A percentile compares a stretch with the other conserved stretches of the same genome.
These are phyloP conservation scores for Coenobita brevimanus DNA, from an alignment of 1,140 invertebrate species.

Conservation along the genomic window DNA sequence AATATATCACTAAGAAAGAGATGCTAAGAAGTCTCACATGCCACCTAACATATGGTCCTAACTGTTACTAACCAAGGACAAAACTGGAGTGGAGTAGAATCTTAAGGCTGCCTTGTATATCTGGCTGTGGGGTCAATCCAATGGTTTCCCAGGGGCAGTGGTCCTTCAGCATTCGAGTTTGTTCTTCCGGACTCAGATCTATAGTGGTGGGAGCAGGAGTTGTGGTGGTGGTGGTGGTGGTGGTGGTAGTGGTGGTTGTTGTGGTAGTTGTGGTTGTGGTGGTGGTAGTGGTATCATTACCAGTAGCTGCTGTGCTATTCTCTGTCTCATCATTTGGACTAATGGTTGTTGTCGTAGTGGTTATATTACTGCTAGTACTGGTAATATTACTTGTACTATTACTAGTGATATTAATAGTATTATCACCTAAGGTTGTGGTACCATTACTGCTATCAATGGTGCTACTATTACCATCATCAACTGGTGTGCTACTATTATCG, in stretches of 20 bases:
- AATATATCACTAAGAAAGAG: too few species aligned
- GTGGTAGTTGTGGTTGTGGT: constrained; percentile 32
- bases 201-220: constrained; percentile 19
- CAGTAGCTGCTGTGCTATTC: background rate
- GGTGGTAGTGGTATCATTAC: background rate
- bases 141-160: constrained; percentile 30
- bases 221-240: constrained; percentile 30
- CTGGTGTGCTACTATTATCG: too few species aligned
- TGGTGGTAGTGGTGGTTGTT: constrained; percentile 31
- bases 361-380: background rate
- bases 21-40: too few species aligned
- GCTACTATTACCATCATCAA: background rate
- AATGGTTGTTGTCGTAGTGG: background rate
- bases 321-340: too few species aligned
- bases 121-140: background rate
- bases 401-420: background rate
- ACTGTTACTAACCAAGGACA: constrained; percentile 52
- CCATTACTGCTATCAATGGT: background rate
- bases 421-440: background rate
- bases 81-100: constrained; percentile 36
- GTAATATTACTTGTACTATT: background rate
- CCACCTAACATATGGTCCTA: too few species aligned
- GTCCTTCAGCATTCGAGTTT: background rate
- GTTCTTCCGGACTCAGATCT: constrained; percentile 16
- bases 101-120: constrained; percentile 22